These are phyloP conservation scores for Nycticorax nycticorax DNA, from an alignment of 2,113 vertebrate genomes.

Conservation along the genomic window DNA sequence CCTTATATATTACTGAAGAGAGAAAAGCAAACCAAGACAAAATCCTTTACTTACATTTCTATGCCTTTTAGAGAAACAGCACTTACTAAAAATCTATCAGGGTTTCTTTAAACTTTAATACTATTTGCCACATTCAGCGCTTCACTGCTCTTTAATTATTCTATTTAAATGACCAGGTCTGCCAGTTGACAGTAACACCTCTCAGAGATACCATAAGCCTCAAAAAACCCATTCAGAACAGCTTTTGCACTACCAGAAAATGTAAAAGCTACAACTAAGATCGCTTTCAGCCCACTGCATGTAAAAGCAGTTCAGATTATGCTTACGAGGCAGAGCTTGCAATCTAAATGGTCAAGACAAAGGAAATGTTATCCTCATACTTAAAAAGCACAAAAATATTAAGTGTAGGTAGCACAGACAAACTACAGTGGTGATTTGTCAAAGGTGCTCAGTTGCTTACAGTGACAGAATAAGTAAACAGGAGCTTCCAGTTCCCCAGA, in stretches of 20 bases:
- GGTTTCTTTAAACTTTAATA: neutral
- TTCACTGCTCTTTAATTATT: neutral
- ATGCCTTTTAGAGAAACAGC: neutral
- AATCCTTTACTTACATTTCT: neutral
- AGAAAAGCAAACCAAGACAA: neutral
- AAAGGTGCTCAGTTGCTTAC: neutral
- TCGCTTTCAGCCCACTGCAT: neutral
- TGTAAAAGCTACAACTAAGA: neutral
- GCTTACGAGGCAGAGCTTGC: neutral
- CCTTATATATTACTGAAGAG: neutral
- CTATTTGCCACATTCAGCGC: neutral
- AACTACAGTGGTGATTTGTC: neutral
- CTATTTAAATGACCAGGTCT: neutral
- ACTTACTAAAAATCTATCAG: neutral
- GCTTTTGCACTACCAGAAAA: neutral
- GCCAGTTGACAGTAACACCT: neutral
- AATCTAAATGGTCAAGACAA: neutral
- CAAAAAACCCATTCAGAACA: neutral
- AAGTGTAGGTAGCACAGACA: neutral
- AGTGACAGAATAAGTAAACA: neutral
- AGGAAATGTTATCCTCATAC: neutral
- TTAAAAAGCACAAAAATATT: neutral
- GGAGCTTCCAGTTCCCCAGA: neutral
- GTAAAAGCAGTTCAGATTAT: neutral
- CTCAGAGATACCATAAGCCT: neutral